A percentile compares a stretch with the other conserved stretches of the same genome.
These are phyloP conservation scores for Xiphophorus hellerii DNA, from an alignment of 2,113 vertebrate genomes.

Conservation along the genomic window DNA sequence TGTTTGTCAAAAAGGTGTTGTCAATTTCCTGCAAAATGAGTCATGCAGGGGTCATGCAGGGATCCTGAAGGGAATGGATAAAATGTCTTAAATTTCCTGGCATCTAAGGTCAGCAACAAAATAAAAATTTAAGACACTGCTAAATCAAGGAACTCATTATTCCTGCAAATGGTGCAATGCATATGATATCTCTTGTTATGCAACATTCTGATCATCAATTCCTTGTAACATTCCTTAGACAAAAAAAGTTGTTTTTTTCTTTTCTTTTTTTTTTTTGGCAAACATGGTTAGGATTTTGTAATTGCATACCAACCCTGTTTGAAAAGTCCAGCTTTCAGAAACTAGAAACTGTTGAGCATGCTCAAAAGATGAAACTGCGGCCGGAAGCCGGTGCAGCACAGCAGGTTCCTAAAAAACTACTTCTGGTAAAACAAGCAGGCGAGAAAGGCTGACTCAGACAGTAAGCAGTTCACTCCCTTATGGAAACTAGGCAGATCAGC, in stretches of 20 bases:
- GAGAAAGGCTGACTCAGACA: conserved; percentile 59
- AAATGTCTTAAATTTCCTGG: conserved; percentile 38
- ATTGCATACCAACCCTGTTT: neutral
- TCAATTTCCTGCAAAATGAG: conserved; percentile 19
- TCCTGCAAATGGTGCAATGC: neutral
- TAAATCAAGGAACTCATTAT: neutral
- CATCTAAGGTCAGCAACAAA: conserved; percentile 28
- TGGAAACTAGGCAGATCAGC: conserved; percentile 38
- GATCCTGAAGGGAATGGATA: conserved; percentile 1
- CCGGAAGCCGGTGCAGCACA: conserved; percentile 45
- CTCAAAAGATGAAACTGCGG: conserved; percentile 60
- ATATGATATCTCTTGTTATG: conserved; percentile 7
- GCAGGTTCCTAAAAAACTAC: conserved; percentile 61
- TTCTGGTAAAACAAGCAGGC: conserved; percentile 66
- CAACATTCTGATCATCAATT: neutral
- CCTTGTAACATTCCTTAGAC: neutral
- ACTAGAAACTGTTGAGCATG: conserved; percentile 39
- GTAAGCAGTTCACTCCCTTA: conserved; percentile 52
- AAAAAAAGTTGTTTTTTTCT: neutral
- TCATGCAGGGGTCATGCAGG: conserved; percentile 25
- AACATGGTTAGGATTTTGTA: neutral
- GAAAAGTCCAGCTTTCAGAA: conserved; percentile 17
- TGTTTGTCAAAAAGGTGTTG: conserved; percentile 18
- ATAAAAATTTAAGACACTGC: neutral
- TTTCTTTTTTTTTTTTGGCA: neutral